Evolutionary conservation across 2,888 invertebrate species (phyloP), one percentile per base, ranked within the genome.

Genomic region (Macrophya annulata): DNA sequence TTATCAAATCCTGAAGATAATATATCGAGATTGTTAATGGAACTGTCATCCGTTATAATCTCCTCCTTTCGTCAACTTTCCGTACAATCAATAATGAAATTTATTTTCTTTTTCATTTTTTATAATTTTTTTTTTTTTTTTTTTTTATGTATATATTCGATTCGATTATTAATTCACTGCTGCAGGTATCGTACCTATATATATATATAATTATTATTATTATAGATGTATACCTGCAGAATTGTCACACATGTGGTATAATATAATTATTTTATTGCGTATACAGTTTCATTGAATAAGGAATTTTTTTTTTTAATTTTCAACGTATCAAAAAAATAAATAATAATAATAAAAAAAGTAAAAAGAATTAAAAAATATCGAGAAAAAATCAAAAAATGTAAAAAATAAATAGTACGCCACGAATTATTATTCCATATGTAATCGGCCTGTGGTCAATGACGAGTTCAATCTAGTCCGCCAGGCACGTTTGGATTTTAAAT

Each of bases 401-500:
- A 51, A 17, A 55, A 2, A 55, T 25, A 62, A 62, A 59, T 37
- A 25, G 17, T 71, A 71, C 71, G 71, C n/a, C 71, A 71, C 71
- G 37, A 48, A 76, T 76, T 55, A 55, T 77, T 31, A 55, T 77
- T 25, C 17, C 37, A 55, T 55, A 74, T 21, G 21, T 51, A 25
- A 77, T 81, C 21, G 81, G 62, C 81, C 81, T 81, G 81, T 81
- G 62, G 62, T 37, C 81, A 81, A 81, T 51, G 83, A 68, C 65
- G 83, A 68, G 45, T 25, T 83, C 40, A 25, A 62, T 79, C 51
- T 40, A 79, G 59, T 81, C 83, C 83, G 48, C 83, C 83, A 83
- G 83, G 83, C 83, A 83, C 83, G 82, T 82, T 82, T 21, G 83
- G 83, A 65, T 82, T 45, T 83, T 55, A 2, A 77, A 77, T 45